phyloP scores from a whole-genome alignment of 2,888 invertebrate genomes.

The Ectemnius continuus region DNA sequence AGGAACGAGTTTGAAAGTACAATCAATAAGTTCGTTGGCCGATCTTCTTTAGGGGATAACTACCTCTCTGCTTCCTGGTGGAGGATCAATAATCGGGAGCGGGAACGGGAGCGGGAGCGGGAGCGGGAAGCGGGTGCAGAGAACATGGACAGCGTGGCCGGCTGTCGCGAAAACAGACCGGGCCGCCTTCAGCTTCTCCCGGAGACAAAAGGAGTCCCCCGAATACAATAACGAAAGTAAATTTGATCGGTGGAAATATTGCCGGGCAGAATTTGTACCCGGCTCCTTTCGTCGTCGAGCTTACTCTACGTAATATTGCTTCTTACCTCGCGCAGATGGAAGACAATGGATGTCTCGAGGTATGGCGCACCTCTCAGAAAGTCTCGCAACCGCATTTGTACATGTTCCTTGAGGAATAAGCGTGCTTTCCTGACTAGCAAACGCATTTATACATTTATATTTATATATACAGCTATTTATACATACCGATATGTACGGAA shows the following conservation, averaged over 20 bases:
- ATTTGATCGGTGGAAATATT: conserved; percentile 25
- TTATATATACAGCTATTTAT: too few species aligned
- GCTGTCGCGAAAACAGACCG: conserved; percentile 37
- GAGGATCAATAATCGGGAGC: conserved; percentile 62
- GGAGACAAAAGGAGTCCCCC: not conserved
- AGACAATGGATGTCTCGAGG: not conserved
- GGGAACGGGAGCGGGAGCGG: too few species aligned
- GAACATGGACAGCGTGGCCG: conserved; percentile 42
- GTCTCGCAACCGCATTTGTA: conserved; percentile 3
- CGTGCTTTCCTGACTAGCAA: too few species aligned
- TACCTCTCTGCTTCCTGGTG: conserved; percentile 59
- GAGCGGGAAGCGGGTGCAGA: conserved; percentile 41
- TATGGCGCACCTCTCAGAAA: not conserved
- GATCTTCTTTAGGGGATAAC: conserved; percentile 61
- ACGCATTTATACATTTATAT: too few species aligned
- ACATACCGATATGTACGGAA: too few species aligned
- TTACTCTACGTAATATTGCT: conserved; percentile 4
- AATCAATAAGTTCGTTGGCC: conserved; percentile 63
- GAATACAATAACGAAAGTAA: conserved; percentile 27
- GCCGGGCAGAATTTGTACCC: conserved; percentile 7
- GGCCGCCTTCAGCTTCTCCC: not conserved
- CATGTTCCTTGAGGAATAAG: too few species aligned
- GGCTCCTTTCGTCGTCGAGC: conserved; percentile 3
- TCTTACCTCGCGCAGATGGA: not conserved
- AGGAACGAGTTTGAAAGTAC: conserved; percentile 59